Evolutionary conservation across 2,113 vertebrate species (phyloP).

Genomic region (Gambusia holbrooki): DNA sequence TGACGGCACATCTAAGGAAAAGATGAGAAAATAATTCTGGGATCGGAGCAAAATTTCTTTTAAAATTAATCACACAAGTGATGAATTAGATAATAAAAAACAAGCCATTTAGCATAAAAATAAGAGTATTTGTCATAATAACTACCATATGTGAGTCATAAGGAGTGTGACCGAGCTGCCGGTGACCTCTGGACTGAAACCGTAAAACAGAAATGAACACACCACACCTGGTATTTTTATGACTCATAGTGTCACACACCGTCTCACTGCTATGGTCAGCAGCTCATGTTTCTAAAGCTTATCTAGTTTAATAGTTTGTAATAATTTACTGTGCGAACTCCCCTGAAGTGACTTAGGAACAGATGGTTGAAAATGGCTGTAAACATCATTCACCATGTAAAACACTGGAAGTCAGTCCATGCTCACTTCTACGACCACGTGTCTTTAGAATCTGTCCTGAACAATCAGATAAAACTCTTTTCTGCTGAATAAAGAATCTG

Average conservation of each 20-base stretch:
- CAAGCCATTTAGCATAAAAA: constrained; percentile 7
- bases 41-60: constrained; percentile 8
- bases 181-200: constrained; percentile 26
- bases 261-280: not conserved
- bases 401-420: constrained; percentile 3
- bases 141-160: constrained; percentile 29
- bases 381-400: constrained; percentile 59
- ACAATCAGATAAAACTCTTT: not conserved
- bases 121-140: constrained; percentile 32
- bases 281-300: not conserved
- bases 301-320: not conserved
- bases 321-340: not conserved
- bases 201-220: constrained; percentile 17
- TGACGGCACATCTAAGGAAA: not conserved
- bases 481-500: not conserved
- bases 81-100: constrained; percentile 3
- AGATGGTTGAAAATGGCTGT: constrained; percentile 43
- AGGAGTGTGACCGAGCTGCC: constrained; percentile 17
- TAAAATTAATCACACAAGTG: not conserved
- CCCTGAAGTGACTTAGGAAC: not conserved
- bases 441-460: not conserved
- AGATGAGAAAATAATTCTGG: not conserved
- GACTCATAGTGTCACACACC: not conserved
- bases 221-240: not conserved
- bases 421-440: not conserved